Evolutionary conservation across 2,113 vertebrate genomes (phyloP).

Genomic region (Xenus cinereus): DNA sequence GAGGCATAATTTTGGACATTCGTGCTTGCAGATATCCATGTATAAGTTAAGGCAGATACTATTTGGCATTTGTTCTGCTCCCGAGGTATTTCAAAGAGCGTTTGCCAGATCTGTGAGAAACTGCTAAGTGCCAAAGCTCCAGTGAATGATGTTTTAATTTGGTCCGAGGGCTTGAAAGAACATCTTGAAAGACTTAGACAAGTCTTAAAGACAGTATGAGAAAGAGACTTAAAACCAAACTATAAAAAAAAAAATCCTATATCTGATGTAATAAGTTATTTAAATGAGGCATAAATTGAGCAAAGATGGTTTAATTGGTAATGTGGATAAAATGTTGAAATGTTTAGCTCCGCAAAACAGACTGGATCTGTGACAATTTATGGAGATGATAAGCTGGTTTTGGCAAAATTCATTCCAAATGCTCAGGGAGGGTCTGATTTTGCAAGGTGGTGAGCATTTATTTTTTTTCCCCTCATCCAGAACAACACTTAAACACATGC

Average conservation of each 20-base stretch:
- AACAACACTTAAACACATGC: conserved; percentile 14
- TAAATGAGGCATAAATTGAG: conserved; percentile 62
- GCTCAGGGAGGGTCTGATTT: neutral
- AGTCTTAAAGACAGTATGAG: conserved; percentile 53
- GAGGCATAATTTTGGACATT: neutral
- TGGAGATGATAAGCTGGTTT: conserved; percentile 40
- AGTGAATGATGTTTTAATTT: conserved; percentile 69
- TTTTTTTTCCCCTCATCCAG: neutral
- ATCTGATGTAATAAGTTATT: conserved; percentile 67
- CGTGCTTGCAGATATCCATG: neutral
- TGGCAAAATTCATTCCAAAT: conserved; percentile 46
- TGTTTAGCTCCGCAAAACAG: conserved; percentile 7
- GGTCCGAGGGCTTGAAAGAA: conserved; percentile 57
- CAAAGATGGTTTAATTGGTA: conserved; percentile 54
- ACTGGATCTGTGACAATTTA: conserved; percentile 15
- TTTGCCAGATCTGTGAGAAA: conserved; percentile 55
- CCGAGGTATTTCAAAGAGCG: conserved; percentile 2
- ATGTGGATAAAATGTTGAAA: conserved; percentile 38
- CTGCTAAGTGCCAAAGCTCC: conserved; percentile 27
- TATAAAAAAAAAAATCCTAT: neutral
- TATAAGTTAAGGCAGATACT: neutral
- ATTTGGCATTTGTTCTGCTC: conserved; percentile 20
- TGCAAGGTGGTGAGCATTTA: conserved; percentile 23
- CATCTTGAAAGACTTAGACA: conserved; percentile 67
- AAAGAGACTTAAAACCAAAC: conserved; percentile 48